Conservation (phyloP, 1,140 invertebrate species). For the Trichonephila clavipes region DNA sequence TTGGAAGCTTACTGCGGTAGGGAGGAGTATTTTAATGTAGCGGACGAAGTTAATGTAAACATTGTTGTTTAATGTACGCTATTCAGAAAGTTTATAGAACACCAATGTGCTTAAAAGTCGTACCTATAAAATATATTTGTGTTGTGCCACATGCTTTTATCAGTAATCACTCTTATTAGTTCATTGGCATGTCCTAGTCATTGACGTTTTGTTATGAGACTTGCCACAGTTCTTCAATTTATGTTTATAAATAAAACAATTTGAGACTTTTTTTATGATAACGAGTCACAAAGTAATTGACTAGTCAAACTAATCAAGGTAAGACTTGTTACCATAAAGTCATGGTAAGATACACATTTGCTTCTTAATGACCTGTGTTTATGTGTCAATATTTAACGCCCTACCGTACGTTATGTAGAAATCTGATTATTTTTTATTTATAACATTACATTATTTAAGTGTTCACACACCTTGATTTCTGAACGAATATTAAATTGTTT, state of each 20-base stretch:
- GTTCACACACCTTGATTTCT: background rate
- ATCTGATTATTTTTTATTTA: constrained; percentile 27
- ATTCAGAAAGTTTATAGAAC: constrained; percentile 55
- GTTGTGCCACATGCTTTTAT: background rate
- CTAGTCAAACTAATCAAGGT: constrained; percentile 57
- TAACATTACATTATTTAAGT: background rate
- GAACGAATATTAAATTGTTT: background rate
- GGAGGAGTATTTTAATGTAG: constrained; percentile 76
- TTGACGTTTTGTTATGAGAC: constrained; percentile 74
- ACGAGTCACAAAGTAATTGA: constrained; percentile 38
- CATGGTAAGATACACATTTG: background rate
- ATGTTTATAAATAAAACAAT: constrained; percentile 15
- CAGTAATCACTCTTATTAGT: constrained; percentile 55
- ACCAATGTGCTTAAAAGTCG: constrained; percentile 28
- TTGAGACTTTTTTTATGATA: constrained; percentile 1
- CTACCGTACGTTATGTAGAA: constrained; percentile 4
- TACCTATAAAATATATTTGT: constrained; percentile 24
- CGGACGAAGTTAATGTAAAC: constrained; percentile 73
- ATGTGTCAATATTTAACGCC: constrained; percentile 55
- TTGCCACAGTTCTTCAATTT: constrained; percentile 24
- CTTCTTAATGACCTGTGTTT: constrained; percentile 65
- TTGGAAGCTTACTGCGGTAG: constrained; percentile 76
- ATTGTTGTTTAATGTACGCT: constrained; percentile 68
- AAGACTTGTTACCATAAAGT: constrained; percentile 5
- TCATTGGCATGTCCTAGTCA: constrained; percentile 76